Evolutionary conservation across 1,140 invertebrate species (phyloP), one percentile per base, ranked within the genome.

Genomic region (Eueides isabella): DNA sequence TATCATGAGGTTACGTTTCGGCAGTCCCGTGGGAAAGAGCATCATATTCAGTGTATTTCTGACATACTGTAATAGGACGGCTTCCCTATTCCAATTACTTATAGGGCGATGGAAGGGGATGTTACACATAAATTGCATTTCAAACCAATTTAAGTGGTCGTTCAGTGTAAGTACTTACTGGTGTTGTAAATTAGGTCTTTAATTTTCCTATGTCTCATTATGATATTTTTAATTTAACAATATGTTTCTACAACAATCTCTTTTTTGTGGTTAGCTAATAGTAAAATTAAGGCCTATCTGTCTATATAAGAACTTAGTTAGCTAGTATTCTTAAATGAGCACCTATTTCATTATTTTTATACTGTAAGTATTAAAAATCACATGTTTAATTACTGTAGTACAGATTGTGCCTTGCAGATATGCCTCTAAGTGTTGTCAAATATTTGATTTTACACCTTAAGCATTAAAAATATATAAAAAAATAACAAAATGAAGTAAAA

Each of bases 81-180:
- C 38, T 72, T 61, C 70, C 73, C 69, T 62, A 38, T 63, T 38
- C 71, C 77, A 75, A 78, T 78, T 78, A 78, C 67, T 72, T 67
- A 61, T 26, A 1, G 48, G 48, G 48, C 48, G 41, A 71, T 71
- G 65, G 38, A 72, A 48, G 67, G 71, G 67, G 62, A 62, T 23
- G 71, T 55, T 73, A 33, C 30, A 30, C 66, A 74, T 74, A 74
- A 71, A 74, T 77, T 71, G 23, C 61, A 38, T 74, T 77, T 77
- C 61, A 71, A 30, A 71, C 44, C 23, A 30, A 30, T 71, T 64
- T 71, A 71, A 71, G 35, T 71, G 28, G 26, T 23, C 33, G 31
- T 44, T 71, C 65, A 29, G 44, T 71, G 48, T 61, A 28, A 55
- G 67, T 61, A 31, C 35, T 31, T 55, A 55, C 48, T 55, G 7